Percentiles rank a stretch among this genome's conserved stretches.
Evolutionary conservation across 2,113 vertebrate genomes (phyloP).

Genomic region (Lamprotornis superbus): DNA sequence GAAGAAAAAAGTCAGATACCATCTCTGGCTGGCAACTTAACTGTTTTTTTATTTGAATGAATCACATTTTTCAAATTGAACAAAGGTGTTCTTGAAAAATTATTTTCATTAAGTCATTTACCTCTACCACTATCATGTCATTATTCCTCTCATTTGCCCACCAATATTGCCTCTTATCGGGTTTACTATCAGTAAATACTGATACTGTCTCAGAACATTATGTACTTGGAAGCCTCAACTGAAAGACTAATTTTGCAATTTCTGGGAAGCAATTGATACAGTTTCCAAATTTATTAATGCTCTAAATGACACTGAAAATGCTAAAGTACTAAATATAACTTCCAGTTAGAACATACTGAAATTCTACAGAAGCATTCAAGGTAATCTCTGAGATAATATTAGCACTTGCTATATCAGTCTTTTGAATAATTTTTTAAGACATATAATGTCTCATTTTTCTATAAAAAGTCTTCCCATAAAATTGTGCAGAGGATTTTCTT

Average conservation of each 20-base stretch:
- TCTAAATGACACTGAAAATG: constrained; percentile 16
- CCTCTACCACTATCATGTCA: neutral
- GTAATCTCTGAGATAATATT: neutral
- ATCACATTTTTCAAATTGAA: constrained; percentile 1
- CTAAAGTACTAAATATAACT: constrained; percentile 23
- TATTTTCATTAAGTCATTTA: constrained; percentile 42
- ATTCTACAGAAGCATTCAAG: neutral
- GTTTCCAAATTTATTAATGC: constrained; percentile 44
- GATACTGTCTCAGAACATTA: constrained; percentile 21
- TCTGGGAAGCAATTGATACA: constrained; percentile 20
- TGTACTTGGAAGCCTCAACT: neutral
- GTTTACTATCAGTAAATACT: constrained; percentile 24
- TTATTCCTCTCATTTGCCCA: constrained; percentile 3
- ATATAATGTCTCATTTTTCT: neutral
- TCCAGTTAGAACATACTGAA: neutral
- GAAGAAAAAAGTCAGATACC: neutral
- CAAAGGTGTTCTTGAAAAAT: constrained; percentile 45
- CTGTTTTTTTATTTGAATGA: constrained; percentile 37
- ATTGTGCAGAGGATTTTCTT: neutral
- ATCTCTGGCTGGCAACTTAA: neutral
- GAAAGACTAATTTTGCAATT: constrained; percentile 32
- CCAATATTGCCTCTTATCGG: neutral
- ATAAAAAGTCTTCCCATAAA: neutral
- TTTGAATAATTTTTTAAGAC: neutral
- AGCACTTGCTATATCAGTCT: neutral